Percentiles rank a stretch among this genome's conserved stretches.
These are phyloP conservation scores for Hymenopus coronatus DNA, from an alignment of 2,888 invertebrate genomes.

Conservation along the genomic window DNA sequence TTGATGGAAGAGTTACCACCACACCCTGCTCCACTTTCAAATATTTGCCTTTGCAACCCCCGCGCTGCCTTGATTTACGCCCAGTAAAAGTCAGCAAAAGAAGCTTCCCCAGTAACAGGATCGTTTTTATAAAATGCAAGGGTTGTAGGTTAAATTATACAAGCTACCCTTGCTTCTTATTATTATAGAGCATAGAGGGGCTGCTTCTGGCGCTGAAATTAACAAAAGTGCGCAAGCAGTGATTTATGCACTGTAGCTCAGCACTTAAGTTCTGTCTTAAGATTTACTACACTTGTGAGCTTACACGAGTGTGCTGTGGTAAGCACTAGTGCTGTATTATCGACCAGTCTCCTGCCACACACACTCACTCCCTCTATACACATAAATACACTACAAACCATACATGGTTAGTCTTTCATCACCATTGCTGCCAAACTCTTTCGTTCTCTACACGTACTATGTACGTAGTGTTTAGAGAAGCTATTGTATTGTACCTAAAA, in stretches of 20 bases:
- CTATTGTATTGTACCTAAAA: no score
- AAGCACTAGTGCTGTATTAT: background rate
- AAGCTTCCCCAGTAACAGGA: background rate
- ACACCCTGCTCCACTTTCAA: background rate
- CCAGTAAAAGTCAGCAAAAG: conserved; percentile 10
- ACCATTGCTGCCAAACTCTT: no score
- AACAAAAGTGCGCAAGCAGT: background rate
- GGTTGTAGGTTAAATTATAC: conserved; percentile 17
- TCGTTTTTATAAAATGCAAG: conserved; percentile 18
- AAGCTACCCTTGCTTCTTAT: background rate
- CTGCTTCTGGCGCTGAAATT: background rate
- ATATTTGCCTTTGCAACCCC: background rate
- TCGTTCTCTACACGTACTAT: no score
- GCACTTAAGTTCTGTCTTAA: background rate
- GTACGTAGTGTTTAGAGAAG: no score
- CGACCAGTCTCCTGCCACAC: background rate
- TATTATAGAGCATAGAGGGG: background rate
- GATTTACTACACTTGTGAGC: conserved; percentile 7
- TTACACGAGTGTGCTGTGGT: background rate
- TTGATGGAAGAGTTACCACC: background rate
- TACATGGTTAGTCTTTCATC: no score
- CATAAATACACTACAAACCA: no score
- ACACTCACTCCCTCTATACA: no score
- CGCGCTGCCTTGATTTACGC: background rate
- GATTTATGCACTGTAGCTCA: conserved; percentile 13